Conservation (phyloP, 2,113 vertebrate species). For the Oreochromis aureus region DNA sequence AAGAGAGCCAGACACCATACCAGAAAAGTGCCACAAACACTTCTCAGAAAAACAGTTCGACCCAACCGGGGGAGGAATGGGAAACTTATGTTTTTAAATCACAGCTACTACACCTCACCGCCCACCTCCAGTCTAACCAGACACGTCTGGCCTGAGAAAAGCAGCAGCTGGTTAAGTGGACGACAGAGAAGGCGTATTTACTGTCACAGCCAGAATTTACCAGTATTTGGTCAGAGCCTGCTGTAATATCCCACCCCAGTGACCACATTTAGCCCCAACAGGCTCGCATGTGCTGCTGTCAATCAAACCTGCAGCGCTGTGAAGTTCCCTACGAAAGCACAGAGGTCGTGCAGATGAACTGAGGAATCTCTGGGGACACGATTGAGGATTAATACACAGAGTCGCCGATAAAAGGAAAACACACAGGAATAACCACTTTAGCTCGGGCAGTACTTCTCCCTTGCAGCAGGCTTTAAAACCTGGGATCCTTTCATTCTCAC, state of each 20-base stretch:
- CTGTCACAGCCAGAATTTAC: not conserved
- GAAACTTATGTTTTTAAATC: not conserved
- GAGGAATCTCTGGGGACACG: not conserved
- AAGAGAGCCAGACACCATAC: not conserved
- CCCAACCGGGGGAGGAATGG: not conserved
- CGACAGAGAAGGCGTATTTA: not conserved
- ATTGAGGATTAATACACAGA: not conserved
- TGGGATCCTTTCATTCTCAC: not conserved
- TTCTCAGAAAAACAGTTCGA: not conserved
- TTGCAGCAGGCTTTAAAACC: not conserved
- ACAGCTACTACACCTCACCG: not conserved
- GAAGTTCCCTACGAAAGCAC: not conserved
- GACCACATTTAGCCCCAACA: not conserved
- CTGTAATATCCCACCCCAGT: not conserved
- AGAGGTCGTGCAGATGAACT: not conserved
- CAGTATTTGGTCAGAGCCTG: not conserved
- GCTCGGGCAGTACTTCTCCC: not conserved
- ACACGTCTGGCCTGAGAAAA: not conserved
- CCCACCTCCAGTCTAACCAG: not conserved
- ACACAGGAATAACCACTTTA: not conserved
- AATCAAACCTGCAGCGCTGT: conserved; percentile 22
- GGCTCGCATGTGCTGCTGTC: conserved; percentile 31
- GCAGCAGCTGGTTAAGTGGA: not conserved
- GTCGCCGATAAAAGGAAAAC: not conserved
- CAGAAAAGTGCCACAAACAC: not conserved